Percentiles rank a stretch among this genome's conserved stretches.
Conservation (phyloP, 1,140 invertebrate genomes). For the Pseudobourletiella spinata region DNA sequence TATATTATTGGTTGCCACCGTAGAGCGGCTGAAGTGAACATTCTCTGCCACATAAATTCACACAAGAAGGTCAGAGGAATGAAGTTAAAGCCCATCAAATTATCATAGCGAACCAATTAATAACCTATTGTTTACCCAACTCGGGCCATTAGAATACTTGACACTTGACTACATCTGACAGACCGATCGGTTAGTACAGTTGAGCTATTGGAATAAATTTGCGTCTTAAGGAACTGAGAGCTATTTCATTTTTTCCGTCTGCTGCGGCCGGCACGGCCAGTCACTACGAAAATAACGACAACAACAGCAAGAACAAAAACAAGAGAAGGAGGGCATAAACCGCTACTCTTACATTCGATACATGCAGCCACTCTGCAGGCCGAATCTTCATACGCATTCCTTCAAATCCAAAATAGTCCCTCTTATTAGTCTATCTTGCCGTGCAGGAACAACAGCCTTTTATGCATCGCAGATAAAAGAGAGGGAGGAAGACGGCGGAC, state of each 20-base stretch:
- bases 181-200: neutral
- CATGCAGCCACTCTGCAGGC: neutral
- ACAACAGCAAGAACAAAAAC: too few species aligned
- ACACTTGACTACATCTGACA: neutral
- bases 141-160: constrained; percentile 6
- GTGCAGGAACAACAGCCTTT: too few species aligned
- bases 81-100: neutral
- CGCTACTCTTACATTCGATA: too few species aligned
- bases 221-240: too few species aligned
- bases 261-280: too few species aligned
- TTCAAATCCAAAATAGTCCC: too few species aligned
- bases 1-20: too few species aligned
- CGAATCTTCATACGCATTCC: neutral
- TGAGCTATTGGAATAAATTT: neutral
- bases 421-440: too few species aligned
- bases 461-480: neutral
- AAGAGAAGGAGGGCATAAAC: too few species aligned
- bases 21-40: too few species aligned
- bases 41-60: neutral
- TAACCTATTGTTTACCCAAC: neutral
- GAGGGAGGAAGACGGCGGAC: neutral
- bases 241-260: too few species aligned
- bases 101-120: constrained; percentile 11
- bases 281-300: too few species aligned
- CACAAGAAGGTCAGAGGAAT: constrained; percentile 11